phyloP scores from a whole-genome alignment of 2,888 invertebrate species.

The Dynastes hyllus region DNA sequence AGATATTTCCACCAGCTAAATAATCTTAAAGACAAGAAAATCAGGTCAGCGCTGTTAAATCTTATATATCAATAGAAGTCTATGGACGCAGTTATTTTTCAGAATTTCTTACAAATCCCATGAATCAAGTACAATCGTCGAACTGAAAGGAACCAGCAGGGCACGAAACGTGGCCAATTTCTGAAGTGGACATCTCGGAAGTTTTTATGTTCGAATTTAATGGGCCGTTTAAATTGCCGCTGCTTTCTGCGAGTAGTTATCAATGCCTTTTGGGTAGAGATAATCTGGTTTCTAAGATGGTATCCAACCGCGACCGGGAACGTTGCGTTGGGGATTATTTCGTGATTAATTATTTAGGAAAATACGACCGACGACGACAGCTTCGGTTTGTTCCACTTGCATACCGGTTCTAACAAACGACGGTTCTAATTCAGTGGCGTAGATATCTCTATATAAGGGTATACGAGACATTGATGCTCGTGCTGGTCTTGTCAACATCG shows the following conservation, averaged over 20 bases:
- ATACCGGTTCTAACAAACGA: neutral
- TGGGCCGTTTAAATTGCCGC: conserved; percentile 61
- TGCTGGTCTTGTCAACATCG: neutral
- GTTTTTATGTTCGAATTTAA: conserved; percentile 62
- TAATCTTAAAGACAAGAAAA: too few relatives aligned
- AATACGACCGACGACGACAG: conserved; percentile 38
- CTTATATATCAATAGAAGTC: neutral
- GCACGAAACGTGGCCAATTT: conserved; percentile 58
- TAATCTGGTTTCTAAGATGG: conserved; percentile 57
- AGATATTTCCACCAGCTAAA: too few relatives aligned
- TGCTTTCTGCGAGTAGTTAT: conserved; percentile 55
- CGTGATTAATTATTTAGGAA: conserved; percentile 57
- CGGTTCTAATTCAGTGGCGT: conserved; percentile 10
- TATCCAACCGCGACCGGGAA: conserved; percentile 48
- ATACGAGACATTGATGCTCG: neutral
- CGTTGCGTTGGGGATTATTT: conserved; percentile 55
- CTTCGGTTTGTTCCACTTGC: conserved; percentile 7
- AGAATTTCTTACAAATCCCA: conserved; percentile 32
- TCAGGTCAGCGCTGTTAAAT: neutral
- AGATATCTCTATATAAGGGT: conserved; percentile 3
- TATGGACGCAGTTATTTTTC: conserved; percentile 11
- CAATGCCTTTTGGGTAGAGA: conserved; percentile 54
- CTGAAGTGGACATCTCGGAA: conserved; percentile 62
- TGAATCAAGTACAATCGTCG: conserved; percentile 44
- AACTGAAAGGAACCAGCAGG: conserved; percentile 45